phyloP scores from a whole-genome alignment of 2,797 vertebrate species.

The Crocidura indochinensis region DNA sequence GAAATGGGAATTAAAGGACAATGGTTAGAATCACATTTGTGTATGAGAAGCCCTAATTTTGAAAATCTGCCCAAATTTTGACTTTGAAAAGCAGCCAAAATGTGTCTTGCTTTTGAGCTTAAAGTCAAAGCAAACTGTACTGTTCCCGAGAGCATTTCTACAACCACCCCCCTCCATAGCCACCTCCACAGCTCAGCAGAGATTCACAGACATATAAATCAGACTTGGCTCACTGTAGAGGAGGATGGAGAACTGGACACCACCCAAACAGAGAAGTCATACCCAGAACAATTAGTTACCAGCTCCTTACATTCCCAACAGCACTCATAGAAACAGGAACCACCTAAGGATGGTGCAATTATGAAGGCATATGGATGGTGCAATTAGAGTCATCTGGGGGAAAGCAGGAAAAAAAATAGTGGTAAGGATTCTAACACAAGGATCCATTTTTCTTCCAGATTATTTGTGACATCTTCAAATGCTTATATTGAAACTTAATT shows the following conservation, averaged over 20 bases:
- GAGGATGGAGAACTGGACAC: conserved; percentile 68
- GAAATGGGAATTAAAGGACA: conserved; percentile 27
- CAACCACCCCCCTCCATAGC: background rate
- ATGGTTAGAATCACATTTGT: conserved; percentile 47
- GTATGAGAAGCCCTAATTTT: conserved; percentile 52
- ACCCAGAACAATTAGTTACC: conserved; percentile 67
- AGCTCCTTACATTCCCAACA: conserved; percentile 21
- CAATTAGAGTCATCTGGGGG: conserved; percentile 48
- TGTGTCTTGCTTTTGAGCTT: conserved; percentile 41
- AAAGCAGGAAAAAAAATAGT: background rate
- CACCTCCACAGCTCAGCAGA: conserved; percentile 54
- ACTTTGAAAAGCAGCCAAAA: conserved; percentile 63
- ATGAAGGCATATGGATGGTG: conserved; percentile 10
- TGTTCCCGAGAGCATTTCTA: conserved; percentile 57
- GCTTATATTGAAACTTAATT: background rate
- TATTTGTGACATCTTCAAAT: background rate
- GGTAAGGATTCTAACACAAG: conserved; percentile 11
- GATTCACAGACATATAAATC: conserved; percentile 75
- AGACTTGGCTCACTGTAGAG: conserved; percentile 70
- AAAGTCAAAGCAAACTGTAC: conserved; percentile 44
- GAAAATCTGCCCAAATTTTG: conserved; percentile 68
- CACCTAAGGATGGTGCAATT: conserved; percentile 28
- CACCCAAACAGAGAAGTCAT: conserved; percentile 67
- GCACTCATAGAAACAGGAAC: conserved; percentile 13
- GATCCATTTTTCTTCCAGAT: background rate